A percentile compares a stretch with the other conserved stretches of the same genome.
Evolutionary conservation across 2,113 vertebrate genomes (phyloP).

Genomic region (Argyrosomus japonicus): DNA sequence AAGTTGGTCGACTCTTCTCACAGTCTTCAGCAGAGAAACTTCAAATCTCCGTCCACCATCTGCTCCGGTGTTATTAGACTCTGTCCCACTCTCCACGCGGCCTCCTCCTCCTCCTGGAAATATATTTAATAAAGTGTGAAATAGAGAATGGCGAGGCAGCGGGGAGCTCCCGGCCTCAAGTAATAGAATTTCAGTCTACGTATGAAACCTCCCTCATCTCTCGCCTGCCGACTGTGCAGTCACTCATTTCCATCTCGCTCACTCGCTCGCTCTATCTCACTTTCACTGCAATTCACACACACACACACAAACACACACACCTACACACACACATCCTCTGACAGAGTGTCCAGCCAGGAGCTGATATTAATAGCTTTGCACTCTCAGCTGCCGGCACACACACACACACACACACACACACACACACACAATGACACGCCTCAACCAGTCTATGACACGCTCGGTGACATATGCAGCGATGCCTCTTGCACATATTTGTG

Average conservation of each 20-base stretch:
- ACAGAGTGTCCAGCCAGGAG: slow-evolving; percentile 50
- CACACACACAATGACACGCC: no score
- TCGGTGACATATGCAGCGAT: neutral
- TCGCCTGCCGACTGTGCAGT: slow-evolving; percentile 20
- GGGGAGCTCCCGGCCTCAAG: slow-evolving; percentile 7
- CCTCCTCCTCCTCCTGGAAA: slow-evolving; percentile 31
- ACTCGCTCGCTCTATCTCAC: neutral
- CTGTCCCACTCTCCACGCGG: neutral
- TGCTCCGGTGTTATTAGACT: slow-evolving; percentile 35
- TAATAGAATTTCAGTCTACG: slow-evolving; percentile 35
- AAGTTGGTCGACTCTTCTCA: neutral
- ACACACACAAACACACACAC: slow-evolving; percentile 32
- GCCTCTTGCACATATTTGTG: neutral
- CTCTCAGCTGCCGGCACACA: slow-evolving; percentile 25
- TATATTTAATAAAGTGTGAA: slow-evolving; percentile 66
- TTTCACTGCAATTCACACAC: slow-evolving; percentile 8
- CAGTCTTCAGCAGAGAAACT: neutral
- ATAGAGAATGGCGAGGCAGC: slow-evolving; percentile 42
- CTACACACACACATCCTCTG: slow-evolving; percentile 40
- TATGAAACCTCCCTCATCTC: slow-evolving; percentile 42
- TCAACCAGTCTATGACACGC: no score
- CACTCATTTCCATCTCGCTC: neutral
- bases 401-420: neutral
- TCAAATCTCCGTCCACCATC: slow-evolving; percentile 36
- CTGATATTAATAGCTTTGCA: slow-evolving; percentile 66